Conservation (phyloP, 1,140 invertebrate species). For the Maniola jurtina region DNA sequence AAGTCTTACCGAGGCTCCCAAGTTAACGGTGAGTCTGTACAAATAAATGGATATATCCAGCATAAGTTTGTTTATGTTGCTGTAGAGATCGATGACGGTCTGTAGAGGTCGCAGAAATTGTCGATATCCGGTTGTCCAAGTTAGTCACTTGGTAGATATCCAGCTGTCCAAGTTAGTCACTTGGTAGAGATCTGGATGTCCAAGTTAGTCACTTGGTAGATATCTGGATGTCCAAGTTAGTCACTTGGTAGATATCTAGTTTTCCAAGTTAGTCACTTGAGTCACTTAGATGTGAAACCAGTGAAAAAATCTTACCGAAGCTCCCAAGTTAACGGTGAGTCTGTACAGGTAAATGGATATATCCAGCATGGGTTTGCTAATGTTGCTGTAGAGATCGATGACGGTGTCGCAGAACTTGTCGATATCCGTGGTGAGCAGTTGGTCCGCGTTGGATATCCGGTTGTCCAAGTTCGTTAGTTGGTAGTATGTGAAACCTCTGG, state of each 20-base stretch:
- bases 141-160: constrained; percentile 99
- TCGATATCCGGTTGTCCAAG: constrained; percentile 97
- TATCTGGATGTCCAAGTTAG: too few relatives aligned
- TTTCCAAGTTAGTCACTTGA: too few relatives aligned
- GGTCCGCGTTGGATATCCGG: constrained; percentile 97
- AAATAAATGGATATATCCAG: constrained; percentile 97
- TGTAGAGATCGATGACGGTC: constrained; percentile 97
- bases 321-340: constrained; percentile 91
- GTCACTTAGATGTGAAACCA: too few relatives aligned
- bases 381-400: constrained; percentile 97
- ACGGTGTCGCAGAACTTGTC: constrained; percentile 98
- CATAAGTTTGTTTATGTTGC: constrained; percentile 97
- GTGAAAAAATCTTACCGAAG: constrained; percentile 66
- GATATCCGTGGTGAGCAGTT: constrained; percentile 96
- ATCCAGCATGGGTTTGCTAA: constrained; percentile 97
- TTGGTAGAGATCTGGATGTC: too few relatives aligned
- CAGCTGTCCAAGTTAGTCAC: too few relatives aligned
- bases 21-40: constrained; percentile 90
- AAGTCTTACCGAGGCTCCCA: constrained; percentile 84
- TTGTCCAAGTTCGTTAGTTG: constrained; percentile 98
- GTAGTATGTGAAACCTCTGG: constrained; percentile 93
- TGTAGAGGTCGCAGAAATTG: constrained; percentile 97
- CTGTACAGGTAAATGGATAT: constrained; percentile 96
- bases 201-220: too few relatives aligned
- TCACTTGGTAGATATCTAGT: too few relatives aligned